A percentile compares a stretch with the other conserved stretches of the same genome.
Evolutionary conservation across 2,888 invertebrate genomes (phyloP).

Genomic region (Ceraclea dissimilis): DNA sequence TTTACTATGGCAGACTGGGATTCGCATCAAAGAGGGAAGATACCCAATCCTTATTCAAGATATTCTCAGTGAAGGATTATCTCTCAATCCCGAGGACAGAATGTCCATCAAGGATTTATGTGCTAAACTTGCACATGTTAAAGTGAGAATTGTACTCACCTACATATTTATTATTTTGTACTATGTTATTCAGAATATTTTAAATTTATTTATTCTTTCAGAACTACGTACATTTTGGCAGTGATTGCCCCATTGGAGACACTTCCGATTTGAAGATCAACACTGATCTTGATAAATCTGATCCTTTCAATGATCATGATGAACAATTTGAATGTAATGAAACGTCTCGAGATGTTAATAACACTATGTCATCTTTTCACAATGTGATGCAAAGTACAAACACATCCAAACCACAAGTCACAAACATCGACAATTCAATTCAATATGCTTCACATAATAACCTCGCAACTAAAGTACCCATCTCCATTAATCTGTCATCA

Average conservation of each 20-base stretch:
- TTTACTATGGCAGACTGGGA: slow-evolving; percentile 35
- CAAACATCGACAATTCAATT: slow-evolving; percentile 14
- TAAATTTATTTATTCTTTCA: neutral
- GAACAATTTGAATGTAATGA: neutral
- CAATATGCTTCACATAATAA: slow-evolving; percentile 3
- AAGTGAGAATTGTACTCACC: slow-evolving; percentile 31
- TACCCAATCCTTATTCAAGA: slow-evolving; percentile 40
- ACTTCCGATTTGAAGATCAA: neutral
- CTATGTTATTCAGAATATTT: neutral
- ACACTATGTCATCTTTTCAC: neutral
- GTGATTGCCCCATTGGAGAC: neutral
- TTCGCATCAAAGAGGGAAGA: slow-evolving; percentile 35
- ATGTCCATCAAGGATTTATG: slow-evolving; percentile 33
- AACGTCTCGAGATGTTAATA: neutral
- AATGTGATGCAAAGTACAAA: neutral
- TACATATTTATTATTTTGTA: neutral
- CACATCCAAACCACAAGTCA: slow-evolving; percentile 19
- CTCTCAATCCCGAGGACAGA: slow-evolving; percentile 32
- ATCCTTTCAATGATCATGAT: neutral
- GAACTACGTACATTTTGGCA: neutral
- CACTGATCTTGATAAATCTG: neutral
- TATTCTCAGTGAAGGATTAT: slow-evolving; percentile 35
- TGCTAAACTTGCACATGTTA: slow-evolving; percentile 33
- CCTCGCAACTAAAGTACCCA: slow-evolving; percentile 1
- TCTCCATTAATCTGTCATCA: slow-evolving; percentile 4